Base-by-base conservation (phyloP, 2,797 vertebrate genomes). In the Megaceryle alcyon region DNA sequence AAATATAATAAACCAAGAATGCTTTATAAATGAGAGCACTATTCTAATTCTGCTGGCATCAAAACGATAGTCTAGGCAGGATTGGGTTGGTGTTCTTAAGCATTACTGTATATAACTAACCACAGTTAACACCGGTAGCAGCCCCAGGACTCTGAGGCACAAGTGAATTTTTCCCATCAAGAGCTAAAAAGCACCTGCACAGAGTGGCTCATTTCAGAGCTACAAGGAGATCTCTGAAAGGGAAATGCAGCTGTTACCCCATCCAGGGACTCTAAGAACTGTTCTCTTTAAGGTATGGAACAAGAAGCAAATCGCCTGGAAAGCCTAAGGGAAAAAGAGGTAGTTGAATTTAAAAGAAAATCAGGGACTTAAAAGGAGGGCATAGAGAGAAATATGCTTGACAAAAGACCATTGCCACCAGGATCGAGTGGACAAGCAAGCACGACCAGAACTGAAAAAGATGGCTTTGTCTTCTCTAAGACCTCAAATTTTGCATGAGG, bases 1-100 rank as follows among this genome's bases (percentile, higher is more conserved):
- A 94, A 85, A 70, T 57, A 91, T 73, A 92, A 73, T 49, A 82
- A 70, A 95, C 48, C 23, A 90, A 86, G 77, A 91, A 79, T 8
- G 28, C 11, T 86, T 84, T 77, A 68, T 49, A 61, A 9, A 2
- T 49, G 82, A 73, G 29, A 73, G 11, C 68, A 46, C 13, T 18
- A 64, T 16, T 86, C 41, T 57, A 73, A 80, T 82, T 86, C 56
- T 65, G 70, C 35, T 87, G 37, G 12, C 46, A 83, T 69, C 53
- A 82, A 57, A 92, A 15, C 0, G 1, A 25, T 16, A 59, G 61
- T 16, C 54, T 20, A 51, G 61, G 41, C 41, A 76, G 77, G 44
- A 56, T n/a, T 15, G 56, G 12, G 35, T 28, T 83, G 69, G 43
- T 79, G 22, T 41, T 78, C 56, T 72, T 70, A 59, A 35, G 31